These are phyloP conservation scores for Peromyscus maniculatus DNA, from an alignment of 2,113 vertebrate species.

Conservation along the genomic window DNA sequence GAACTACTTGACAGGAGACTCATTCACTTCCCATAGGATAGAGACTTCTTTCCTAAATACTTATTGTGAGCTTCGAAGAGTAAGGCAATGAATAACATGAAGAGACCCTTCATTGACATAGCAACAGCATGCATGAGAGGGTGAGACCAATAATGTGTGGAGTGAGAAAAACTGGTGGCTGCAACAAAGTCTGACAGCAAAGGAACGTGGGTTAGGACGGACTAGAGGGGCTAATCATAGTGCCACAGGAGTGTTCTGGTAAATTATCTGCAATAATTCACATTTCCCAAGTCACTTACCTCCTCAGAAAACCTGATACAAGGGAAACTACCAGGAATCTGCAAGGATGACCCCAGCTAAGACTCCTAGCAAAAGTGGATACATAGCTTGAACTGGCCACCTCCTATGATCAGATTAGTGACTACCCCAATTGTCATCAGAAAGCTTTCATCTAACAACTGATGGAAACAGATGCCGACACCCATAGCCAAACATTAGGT, in stretches of 20 bases:
- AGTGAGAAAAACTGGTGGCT: neutral
- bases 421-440: neutral
- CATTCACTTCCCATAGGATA: neutral
- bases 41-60: slow-evolving; percentile 14
- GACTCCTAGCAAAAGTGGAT: neutral
- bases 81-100: neutral
- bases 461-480: neutral
- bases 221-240: neutral
- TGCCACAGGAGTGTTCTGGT: neutral
- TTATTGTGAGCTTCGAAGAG: neutral
- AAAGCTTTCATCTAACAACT: neutral
- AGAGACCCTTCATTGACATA: neutral
- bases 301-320: neutral
- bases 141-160: neutral
- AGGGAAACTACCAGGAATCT: too few species aligned
- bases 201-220: neutral
- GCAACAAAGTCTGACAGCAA: neutral
- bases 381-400: neutral
- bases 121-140: neutral
- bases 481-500: neutral
- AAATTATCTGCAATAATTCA: neutral
- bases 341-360: neutral
- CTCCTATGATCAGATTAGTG: neutral
- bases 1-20: neutral
- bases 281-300: neutral